Evolutionary conservation across 2,888 invertebrate genomes (phyloP).

Genomic region (Amorpha juglandis): DNA sequence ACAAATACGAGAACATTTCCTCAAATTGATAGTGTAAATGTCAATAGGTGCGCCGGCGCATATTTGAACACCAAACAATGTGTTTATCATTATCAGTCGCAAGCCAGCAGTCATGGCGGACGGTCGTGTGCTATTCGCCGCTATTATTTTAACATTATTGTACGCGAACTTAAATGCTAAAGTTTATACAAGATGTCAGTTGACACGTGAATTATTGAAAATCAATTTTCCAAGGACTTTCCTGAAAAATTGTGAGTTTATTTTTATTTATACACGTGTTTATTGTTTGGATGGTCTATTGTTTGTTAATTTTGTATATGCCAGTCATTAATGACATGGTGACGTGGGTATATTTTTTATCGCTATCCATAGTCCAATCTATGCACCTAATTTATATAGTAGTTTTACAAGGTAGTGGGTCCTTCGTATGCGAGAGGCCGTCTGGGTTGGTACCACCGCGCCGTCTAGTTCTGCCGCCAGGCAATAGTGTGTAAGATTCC

Average conservation of each 20-base stretch:
- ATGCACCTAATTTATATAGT: too few species aligned
- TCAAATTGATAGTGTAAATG: conserved; percentile 45
- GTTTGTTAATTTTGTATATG: conserved; percentile 19
- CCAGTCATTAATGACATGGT: conserved; percentile 18
- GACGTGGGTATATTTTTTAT: not conserved
- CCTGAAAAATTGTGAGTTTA: conserved; percentile 88
- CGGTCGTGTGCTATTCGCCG: conserved; percentile 52
- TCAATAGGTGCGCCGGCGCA: conserved; percentile 65
- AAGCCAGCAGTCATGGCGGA: conserved; percentile 54
- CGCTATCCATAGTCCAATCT: not conserved
- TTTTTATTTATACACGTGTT: conserved; percentile 17
- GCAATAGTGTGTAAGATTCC: too few species aligned
- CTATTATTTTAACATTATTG: conserved; percentile 52
- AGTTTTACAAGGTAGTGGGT: too few species aligned
- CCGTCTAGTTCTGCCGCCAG: too few species aligned
- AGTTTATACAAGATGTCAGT: conserved; percentile 87
- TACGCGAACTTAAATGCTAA: conserved; percentile 65
- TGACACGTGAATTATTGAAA: conserved; percentile 86
- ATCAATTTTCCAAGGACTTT: conserved; percentile 87
- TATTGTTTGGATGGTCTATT: conserved; percentile 9
- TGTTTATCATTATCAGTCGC: conserved; percentile 53
- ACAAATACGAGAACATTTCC: conserved; percentile 36
- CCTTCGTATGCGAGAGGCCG: too few species aligned
- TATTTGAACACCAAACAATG: conserved; percentile 42
- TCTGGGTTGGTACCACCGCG: too few species aligned